Evolutionary conservation across 2,113 vertebrate genomes (phyloP).

Genomic region (Tonatia bakeri): DNA sequence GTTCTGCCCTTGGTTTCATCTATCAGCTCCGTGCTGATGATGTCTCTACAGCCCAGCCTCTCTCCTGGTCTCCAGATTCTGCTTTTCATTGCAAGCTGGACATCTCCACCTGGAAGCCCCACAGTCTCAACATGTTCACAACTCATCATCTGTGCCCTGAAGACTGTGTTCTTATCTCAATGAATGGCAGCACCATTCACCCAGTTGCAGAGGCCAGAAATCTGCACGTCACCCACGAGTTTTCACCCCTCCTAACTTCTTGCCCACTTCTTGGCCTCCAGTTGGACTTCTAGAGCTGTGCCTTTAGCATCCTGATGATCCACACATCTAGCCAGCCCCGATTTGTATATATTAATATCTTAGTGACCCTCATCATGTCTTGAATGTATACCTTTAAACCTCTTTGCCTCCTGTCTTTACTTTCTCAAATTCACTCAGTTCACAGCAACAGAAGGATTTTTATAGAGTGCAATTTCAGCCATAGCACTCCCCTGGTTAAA

Average conservation of each 20-base stretch:
- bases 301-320: neutral
- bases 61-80: neutral
- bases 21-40: neutral
- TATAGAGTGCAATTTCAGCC: neutral
- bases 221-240: too few species aligned
- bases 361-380: neutral
- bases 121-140: neutral
- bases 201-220: neutral
- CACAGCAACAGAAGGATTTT: neutral
- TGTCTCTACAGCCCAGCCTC: neutral
- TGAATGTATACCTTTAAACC: neutral
- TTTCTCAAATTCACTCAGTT: neutral
- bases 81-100: neutral
- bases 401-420: neutral
- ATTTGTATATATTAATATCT: neutral
- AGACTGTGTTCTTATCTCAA: neutral
- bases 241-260: neutral
- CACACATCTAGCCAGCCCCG: neutral
- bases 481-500: neutral
- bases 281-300: neutral
- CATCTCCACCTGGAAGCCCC: neutral
- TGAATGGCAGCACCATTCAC: neutral
- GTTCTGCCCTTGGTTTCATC: neutral
- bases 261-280: neutral
- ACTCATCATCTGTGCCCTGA: neutral